Conservation (phyloP, 92 coral and sea anemone species). For the Zoanthus sansibaricus region DNA sequence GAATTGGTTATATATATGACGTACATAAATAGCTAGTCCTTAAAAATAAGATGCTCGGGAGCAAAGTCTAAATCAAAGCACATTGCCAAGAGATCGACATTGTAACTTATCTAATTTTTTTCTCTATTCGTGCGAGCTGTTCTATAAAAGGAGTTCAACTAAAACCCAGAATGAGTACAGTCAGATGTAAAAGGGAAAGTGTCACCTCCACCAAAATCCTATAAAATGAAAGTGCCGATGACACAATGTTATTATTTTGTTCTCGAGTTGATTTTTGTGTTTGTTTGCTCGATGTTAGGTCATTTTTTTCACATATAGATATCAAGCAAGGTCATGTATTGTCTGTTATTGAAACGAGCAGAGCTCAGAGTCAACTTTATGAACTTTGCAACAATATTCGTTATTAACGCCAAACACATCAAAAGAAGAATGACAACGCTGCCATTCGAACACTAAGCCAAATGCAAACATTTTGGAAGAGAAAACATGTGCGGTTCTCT, state of each 20-base stretch:
- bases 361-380: conserved; percentile 24
- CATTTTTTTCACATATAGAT: conserved; percentile 25
- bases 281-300: conserved; percentile 15
- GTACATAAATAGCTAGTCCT: not conserved
- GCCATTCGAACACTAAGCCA: conserved; percentile 33
- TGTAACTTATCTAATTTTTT: not conserved
- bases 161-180: not conserved
- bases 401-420: conserved; percentile 46
- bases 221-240: conserved; percentile 1
- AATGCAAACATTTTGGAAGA: conserved; percentile 30
- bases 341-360: conserved; percentile 23
- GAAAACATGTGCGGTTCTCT: conserved; percentile 1
- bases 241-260: not conserved
- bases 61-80: too few species aligned
- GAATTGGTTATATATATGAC: not conserved
- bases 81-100: not conserved
- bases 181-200: not conserved
- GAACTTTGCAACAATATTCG: conserved; percentile 31
- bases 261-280: not conserved
- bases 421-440: conserved; percentile 37
- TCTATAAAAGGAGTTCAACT: not conserved
- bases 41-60: not conserved
- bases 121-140: not conserved
- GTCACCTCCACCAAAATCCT: not conserved
- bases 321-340: conserved; percentile 4